A percentile compares a stretch with the other conserved stretches of the same genome.
Evolutionary conservation across 2,888 invertebrate genomes (phyloP).

Genomic region (Parapristionchus giblindavisi): DNA sequence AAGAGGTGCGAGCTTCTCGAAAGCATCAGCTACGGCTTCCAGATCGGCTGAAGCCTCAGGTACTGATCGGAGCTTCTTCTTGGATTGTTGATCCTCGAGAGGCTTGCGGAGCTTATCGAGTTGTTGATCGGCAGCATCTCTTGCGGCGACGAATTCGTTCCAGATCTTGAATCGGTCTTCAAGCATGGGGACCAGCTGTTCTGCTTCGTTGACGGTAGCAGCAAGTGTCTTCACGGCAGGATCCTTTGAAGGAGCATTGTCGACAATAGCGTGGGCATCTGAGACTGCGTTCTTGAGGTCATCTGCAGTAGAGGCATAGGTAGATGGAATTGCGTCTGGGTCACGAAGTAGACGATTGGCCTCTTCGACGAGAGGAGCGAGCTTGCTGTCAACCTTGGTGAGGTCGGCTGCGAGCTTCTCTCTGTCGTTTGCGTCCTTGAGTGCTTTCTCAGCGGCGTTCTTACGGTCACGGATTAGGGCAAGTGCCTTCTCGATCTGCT

Average conservation of each 20-base stretch:
- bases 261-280: slow-evolving; percentile 35
- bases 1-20: slow-evolving; percentile 43
- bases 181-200: slow-evolving; percentile 44
- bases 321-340: slow-evolving; percentile 36
- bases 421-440: slow-evolving; percentile 17
- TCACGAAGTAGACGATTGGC: slow-evolving; percentile 44
- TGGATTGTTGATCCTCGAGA: slow-evolving; percentile 43
- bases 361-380: slow-evolving; percentile 49
- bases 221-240: slow-evolving; percentile 35
- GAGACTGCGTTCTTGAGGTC: slow-evolving; percentile 40
- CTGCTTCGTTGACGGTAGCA: slow-evolving; percentile 23
- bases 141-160: slow-evolving; percentile 51
- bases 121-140: slow-evolving; percentile 51
- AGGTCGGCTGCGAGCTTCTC: background rate
- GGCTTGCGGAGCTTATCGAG: slow-evolving; percentile 48
- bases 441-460: slow-evolving; percentile 20
- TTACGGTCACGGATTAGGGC: slow-evolving; percentile 23
- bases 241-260: slow-evolving; percentile 41
- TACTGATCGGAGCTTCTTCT: slow-evolving; percentile 37
- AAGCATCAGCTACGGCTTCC: slow-evolving; percentile 40
- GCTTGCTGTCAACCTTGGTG: slow-evolving; percentile 36
- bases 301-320: slow-evolving; percentile 14
- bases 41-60: slow-evolving; percentile 45
- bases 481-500: slow-evolving; percentile 33
- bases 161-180: slow-evolving; percentile 48